Conservation (phyloP, 2,888 invertebrate genomes). For the Clepsis dumicolana region DNA sequence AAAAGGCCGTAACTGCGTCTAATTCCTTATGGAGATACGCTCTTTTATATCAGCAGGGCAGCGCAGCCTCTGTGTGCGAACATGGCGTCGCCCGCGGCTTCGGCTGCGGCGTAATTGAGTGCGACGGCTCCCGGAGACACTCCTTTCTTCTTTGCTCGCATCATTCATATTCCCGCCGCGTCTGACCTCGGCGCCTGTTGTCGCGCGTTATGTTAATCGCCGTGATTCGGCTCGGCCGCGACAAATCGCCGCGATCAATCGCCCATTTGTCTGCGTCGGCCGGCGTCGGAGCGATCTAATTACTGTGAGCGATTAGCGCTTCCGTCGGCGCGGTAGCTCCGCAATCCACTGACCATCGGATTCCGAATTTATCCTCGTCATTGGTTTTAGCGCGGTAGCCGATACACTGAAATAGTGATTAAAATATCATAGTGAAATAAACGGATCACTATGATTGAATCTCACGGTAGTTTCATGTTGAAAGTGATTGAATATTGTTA, state of each 20-base stretch:
- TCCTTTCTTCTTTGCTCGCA: neutral
- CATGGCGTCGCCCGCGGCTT: neutral
- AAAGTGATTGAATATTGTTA: neutral
- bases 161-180: conserved; percentile 14
- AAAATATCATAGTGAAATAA: too few species aligned
- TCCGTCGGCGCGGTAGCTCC: neutral
- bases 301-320: neutral
- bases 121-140: neutral
- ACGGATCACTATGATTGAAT: too few species aligned
- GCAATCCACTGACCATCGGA: neutral
- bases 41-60: too few species aligned
- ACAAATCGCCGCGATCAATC: conserved; percentile 19
- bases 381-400: neutral
- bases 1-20: too few species aligned
- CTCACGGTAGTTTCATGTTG: too few species aligned
- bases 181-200: conserved; percentile 1
- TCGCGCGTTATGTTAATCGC: conserved; percentile 17
- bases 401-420: too few species aligned
- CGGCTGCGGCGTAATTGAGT: neutral
- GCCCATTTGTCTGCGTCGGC: conserved; percentile 11
- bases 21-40: too few species aligned
- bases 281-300: conserved; percentile 8
- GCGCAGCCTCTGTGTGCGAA: neutral
- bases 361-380: neutral
- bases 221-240: neutral